These are phyloP conservation scores for Dasypogon diadema DNA, from an alignment of 2,888 invertebrate species.

Conservation along the genomic window DNA sequence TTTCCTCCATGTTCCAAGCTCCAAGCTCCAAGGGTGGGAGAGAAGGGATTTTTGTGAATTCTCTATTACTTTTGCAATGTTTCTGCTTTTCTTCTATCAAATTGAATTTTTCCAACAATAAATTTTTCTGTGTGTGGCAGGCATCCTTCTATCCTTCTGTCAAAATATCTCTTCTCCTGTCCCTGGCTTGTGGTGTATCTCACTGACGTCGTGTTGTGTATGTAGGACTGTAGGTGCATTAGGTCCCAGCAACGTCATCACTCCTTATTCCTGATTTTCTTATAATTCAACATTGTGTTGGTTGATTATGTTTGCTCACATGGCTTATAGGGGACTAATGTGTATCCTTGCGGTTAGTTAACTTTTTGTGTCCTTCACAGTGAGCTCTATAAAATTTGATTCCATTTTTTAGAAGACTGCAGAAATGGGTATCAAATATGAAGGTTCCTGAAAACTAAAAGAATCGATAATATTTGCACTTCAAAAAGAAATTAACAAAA, in stretches of 20 bases:
- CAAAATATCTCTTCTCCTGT: not conserved
- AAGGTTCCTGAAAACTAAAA: too few relatives aligned
- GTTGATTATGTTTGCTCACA: slow-evolving; percentile 22
- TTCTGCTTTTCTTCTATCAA: not conserved
- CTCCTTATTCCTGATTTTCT: slow-evolving; percentile 14
- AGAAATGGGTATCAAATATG: not conserved
- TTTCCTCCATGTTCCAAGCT: too few relatives aligned
- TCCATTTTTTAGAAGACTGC: not conserved
- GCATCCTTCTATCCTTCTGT: slow-evolving; percentile 13
- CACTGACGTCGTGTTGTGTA: not conserved
- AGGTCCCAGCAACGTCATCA: slow-evolving; percentile 29
- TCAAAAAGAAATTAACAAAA: too few relatives aligned
- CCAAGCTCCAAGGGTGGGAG: too few relatives aligned
- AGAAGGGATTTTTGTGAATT: not conserved
- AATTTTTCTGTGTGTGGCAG: not conserved
- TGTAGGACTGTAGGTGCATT: slow-evolving; percentile 24
- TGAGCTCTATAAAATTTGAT: slow-evolving; percentile 6
- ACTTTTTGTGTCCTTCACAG: not conserved
- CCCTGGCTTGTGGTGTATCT: not conserved
- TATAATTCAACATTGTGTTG: slow-evolving; percentile 13
- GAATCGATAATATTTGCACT: too few relatives aligned
- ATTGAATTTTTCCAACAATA: slow-evolving; percentile 14
- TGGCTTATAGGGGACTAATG: slow-evolving; percentile 3
- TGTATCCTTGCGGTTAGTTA: slow-evolving; percentile 41
- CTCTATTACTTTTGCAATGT: not conserved